Base-by-base conservation (phyloP, 2,113 vertebrate genomes). In the Thomomys bottae region DNA sequence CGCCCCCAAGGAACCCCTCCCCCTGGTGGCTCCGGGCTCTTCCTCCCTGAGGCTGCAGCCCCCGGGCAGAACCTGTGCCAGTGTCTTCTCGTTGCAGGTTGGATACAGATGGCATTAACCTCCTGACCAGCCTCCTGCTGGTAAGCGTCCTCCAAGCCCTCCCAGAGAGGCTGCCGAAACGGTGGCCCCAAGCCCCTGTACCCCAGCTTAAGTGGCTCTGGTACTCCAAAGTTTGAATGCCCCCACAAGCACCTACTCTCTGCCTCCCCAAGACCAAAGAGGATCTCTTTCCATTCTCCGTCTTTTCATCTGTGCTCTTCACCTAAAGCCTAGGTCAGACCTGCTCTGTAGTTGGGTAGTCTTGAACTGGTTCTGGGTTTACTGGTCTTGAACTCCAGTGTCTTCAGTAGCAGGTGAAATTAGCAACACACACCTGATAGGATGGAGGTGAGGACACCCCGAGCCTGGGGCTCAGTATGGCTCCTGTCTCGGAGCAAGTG, bases 1-100 rank as follows among this genome's bases (percentile, higher is more conserved):
- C 0, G 99, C 98, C 84, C 99, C 99, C 67, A 99, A 99, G 99
- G 99, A 99, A 98, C 90, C 99, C 99, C 0, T 98, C 98, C 84
- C 99, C 99, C 67, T 99, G 99, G 99, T 99, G 26, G 26, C 63
- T 30, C 36, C 30, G 30, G 34, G n/a, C 7, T 66, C n/a, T 34
- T 12, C 34, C 28, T 68, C 71, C 77, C 32, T 6, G 15, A 34
- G 66, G 30, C n/a, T 40, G 2, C 20, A 24, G 21, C 57, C 38
- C 34, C 30, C 28, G 10, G 36, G 8, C 85, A 23, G 8, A 71
- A 32, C 71, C 42, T 71, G 28, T 78, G 68, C 45, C 80, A 45
- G 64, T 79, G 40, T 68, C 66, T 75, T 73, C 57, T 45, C 79
- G 77, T 88, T 96, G 42, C 97, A 99, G 99, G 96, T 95, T 99